Percentiles rank a stretch among this genome's conserved stretches.
Evolutionary conservation across 2,113 vertebrate species (phyloP).

Genomic region (Buteo buteo): DNA sequence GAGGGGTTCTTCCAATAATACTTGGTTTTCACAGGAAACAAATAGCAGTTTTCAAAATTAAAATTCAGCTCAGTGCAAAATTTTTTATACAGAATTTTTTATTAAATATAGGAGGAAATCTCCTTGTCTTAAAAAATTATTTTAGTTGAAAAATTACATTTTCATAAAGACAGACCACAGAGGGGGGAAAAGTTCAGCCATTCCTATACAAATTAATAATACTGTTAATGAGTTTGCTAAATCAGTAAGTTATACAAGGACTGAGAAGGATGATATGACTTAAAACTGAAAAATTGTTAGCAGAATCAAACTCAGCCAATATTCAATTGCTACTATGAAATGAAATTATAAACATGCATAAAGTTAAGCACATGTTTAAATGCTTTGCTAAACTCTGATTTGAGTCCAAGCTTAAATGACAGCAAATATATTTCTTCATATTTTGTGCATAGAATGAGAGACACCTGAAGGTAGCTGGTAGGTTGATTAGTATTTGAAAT

Average conservation of each 20-base stretch:
- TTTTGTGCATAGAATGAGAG: not conserved
- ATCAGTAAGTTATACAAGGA: not conserved
- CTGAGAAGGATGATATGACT: not conserved
- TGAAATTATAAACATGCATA: not conserved
- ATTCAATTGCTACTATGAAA: not conserved
- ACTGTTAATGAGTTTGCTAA: not conserved
- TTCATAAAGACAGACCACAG: not conserved
- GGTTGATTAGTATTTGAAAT: constrained; percentile 28
- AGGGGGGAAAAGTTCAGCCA: not conserved
- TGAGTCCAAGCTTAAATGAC: not conserved
- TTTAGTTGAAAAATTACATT: not conserved
- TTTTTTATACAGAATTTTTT: not conserved
- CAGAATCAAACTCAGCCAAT: not conserved
- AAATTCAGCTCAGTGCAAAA: not conserved
- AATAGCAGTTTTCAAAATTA: not conserved
- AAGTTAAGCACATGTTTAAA: not conserved
- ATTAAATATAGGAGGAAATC: not conserved
- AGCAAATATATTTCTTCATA: not conserved
- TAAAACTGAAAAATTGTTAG: not conserved
- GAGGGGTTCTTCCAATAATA: not conserved
- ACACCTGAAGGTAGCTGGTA: constrained; percentile 4
- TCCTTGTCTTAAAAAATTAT: not conserved
- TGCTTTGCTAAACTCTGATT: not conserved
- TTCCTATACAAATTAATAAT: not conserved
- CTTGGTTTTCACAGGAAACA: not conserved